These are phyloP conservation scores for Chaetops frenatus DNA, from an alignment of 2,113 vertebrate genomes.

Conservation along the genomic window DNA sequence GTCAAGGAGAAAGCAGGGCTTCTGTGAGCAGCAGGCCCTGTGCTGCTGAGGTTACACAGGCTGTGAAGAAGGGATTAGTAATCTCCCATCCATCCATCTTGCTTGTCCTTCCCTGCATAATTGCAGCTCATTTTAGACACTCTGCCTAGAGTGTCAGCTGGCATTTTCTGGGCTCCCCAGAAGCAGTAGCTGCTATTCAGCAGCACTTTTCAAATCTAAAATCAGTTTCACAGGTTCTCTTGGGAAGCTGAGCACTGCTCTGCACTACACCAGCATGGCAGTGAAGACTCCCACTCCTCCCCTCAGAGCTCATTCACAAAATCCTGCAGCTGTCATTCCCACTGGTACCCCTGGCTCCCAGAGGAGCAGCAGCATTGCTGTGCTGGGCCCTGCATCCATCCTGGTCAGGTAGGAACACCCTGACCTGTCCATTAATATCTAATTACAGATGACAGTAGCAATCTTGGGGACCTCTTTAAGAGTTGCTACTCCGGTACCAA, in stretches of 20 bases:
- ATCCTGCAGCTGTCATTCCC: background rate
- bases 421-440: background rate
- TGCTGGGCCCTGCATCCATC: background rate
- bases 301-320: background rate
- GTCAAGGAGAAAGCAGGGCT: background rate
- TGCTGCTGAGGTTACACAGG: background rate
- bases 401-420: background rate
- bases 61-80: background rate
- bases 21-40: background rate
- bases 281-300: background rate
- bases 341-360: background rate
- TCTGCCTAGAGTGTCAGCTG: background rate
- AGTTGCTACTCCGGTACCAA: background rate
- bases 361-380: background rate
- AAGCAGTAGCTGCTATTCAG: background rate
- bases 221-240: background rate
- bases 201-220: background rate
- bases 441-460: background rate
- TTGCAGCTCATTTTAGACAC: background rate
- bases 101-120: background rate
- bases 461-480: background rate
- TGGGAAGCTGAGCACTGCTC: background rate
- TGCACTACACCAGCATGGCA: rapidly evolving
- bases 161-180: background rate
- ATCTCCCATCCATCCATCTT: background rate